Conservation (phyloP, 2,888 invertebrate genomes). For the Troides aeacus region DNA sequence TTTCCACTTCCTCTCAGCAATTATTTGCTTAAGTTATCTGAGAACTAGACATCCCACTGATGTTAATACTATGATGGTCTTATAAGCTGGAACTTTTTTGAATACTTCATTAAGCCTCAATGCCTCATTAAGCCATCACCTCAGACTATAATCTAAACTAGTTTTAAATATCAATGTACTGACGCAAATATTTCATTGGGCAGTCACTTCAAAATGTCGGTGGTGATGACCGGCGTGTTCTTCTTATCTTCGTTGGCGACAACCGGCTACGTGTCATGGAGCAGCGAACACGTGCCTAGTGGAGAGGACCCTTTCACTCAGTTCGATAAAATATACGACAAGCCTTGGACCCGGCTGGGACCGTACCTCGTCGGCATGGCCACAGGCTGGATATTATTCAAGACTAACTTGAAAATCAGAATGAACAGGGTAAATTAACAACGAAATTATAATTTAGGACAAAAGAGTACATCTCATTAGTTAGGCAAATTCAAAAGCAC, state of each 20-base stretch:
- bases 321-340: slow-evolving; percentile 94
- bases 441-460: too few species aligned
- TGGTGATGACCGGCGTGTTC: slow-evolving; percentile 82
- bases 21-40: too few species aligned
- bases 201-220: slow-evolving; percentile 89
- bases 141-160: too few species aligned
- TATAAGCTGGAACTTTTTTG: too few species aligned
- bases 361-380: slow-evolving; percentile 92
- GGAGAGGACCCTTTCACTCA: slow-evolving; percentile 90
- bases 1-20: too few species aligned
- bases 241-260: slow-evolving; percentile 88
- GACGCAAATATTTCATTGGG: too few species aligned
- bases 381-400: slow-evolving; percentile 90
- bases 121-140: too few species aligned
- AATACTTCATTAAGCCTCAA: too few species aligned
- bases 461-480: too few species aligned
- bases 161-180: too few species aligned
- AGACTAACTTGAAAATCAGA: slow-evolving; percentile 88
- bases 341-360: slow-evolving; percentile 92
- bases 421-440: slow-evolving; percentile 81
- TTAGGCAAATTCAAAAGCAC: slow-evolving; percentile 20
- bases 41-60: too few species aligned
- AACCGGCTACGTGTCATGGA: slow-evolving; percentile 89
- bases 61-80: too few species aligned
- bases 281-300: slow-evolving; percentile 88